These are phyloP conservation scores for Erpetoichthys calabaricus DNA, from an alignment of 2,797 vertebrate genomes.

Conservation along the genomic window DNA sequence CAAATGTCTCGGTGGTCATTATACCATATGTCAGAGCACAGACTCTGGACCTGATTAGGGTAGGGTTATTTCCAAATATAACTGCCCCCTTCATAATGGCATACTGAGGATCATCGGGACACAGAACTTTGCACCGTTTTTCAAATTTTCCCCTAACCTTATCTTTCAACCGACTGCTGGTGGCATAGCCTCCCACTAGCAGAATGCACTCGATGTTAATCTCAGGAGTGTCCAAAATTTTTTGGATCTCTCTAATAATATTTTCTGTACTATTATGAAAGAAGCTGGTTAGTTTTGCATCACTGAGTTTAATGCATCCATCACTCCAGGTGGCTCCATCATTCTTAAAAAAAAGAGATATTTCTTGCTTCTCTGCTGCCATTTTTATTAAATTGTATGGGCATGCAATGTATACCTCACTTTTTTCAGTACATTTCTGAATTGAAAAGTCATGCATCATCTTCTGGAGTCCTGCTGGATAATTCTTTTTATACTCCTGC, in stretches of 20 bases:
- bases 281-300: constrained; percentile 21
- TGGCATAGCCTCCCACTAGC: constrained; percentile 21
- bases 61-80: no score
- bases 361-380: constrained; percentile 8
- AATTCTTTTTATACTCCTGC: constrained; percentile 14
- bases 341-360: constrained; percentile 4
- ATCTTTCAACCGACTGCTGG: constrained; percentile 17
- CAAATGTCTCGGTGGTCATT: no score
- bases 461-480: constrained; percentile 12
- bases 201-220: constrained; percentile 18
- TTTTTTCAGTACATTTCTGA: constrained; percentile 18
- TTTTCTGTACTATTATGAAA: no score
- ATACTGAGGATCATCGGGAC: no score
- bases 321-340: constrained; percentile 9
- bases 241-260: no score
- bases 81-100: no score
- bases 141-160: no score
- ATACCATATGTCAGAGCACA: no score
- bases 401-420: constrained; percentile 10
- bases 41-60: no score
- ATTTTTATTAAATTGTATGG: constrained; percentile 17
- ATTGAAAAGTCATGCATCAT: constrained; percentile 21
- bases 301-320: constrained; percentile 17
- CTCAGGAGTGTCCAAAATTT: constrained; percentile 17
- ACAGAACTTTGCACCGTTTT: no score